A percentile compares a stretch with the other conserved stretches of the same genome.
These are phyloP conservation scores for Atta cephalotes DNA, from an alignment of 1,140 invertebrate species.

Conservation along the genomic window DNA sequence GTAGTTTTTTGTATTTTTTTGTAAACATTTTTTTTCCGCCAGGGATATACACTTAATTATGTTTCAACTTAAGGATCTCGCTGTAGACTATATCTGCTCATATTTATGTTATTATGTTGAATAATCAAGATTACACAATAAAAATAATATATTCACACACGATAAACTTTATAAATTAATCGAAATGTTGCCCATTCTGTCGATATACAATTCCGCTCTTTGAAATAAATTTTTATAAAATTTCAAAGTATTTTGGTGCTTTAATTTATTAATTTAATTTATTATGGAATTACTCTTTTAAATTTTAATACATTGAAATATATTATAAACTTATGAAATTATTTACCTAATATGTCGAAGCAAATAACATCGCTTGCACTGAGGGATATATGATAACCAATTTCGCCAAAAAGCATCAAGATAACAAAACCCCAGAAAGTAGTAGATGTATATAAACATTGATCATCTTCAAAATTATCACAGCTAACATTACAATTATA, in stretches of 20 bases:
- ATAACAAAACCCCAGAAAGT: slow-evolving; percentile 91
- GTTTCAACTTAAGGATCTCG: no score
- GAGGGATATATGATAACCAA: slow-evolving; percentile 92
- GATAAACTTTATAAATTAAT: no score
- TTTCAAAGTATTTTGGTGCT: neutral
- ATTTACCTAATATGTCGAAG: slow-evolving; percentile 91
- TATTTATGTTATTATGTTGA: no score
- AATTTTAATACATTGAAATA: neutral
- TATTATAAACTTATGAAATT: slow-evolving; percentile 24
- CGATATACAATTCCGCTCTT: no score
- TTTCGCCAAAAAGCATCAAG: slow-evolving; percentile 90
- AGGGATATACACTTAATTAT: no score
- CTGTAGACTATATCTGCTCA: no score
- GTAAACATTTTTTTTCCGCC: no score
- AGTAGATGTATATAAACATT: slow-evolving; percentile 86
- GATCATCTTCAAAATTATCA: slow-evolving; percentile 67
- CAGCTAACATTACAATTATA: slow-evolving; percentile 72
- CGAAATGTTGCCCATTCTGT: no score
- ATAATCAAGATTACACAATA: no score
- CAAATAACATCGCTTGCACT: slow-evolving; percentile 93
- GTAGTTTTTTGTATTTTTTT: no score
- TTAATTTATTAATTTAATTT: neutral
- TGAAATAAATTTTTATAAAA: neutral
- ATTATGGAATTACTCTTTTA: neutral
- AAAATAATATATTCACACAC: no score